phyloP scores from a whole-genome alignment of 1,140 invertebrate genomes.

The Apis florea region DNA sequence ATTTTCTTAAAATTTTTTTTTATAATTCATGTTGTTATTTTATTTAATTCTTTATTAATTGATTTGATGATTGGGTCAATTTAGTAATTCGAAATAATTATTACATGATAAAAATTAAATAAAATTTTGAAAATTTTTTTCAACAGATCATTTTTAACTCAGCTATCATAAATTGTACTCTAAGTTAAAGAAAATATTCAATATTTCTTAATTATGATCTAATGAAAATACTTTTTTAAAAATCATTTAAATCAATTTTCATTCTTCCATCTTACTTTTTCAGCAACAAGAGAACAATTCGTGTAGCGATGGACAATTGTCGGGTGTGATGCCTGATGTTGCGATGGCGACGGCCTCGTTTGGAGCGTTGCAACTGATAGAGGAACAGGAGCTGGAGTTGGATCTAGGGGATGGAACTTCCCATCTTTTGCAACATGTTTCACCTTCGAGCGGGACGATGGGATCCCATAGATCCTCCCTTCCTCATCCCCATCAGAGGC shows the following conservation, averaged over 20 bases:
- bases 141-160: neutral
- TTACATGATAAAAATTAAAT: too few species aligned
- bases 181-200: neutral
- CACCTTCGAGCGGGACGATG: conserved; percentile 67
- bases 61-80: too few species aligned
- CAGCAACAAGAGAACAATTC: conserved; percentile 82
- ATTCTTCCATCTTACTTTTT: neutral
- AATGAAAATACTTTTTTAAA: neutral
- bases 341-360: conserved; percentile 92
- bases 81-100: too few species aligned
- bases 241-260: neutral
- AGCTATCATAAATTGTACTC: too few species aligned
- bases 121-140: too few species aligned
- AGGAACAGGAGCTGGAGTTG: conserved; percentile 84
- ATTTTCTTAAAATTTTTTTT: too few species aligned
- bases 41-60: too few species aligned
- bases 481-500: conserved; percentile 75
- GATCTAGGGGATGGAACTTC: conserved; percentile 89
- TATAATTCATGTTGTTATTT: too few species aligned
- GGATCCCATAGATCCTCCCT: conserved; percentile 72
- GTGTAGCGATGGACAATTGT: conserved; percentile 86
- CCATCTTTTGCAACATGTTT: conserved; percentile 79
- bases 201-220: neutral
- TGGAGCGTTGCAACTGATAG: conserved; percentile 86
- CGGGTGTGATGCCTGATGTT: conserved; percentile 92